A percentile compares a stretch with the other conserved stretches of the same genome.
These are phyloP conservation scores for Chloropsis hardwickii DNA, from an alignment of 2,113 vertebrate species.

Conservation along the genomic window DNA sequence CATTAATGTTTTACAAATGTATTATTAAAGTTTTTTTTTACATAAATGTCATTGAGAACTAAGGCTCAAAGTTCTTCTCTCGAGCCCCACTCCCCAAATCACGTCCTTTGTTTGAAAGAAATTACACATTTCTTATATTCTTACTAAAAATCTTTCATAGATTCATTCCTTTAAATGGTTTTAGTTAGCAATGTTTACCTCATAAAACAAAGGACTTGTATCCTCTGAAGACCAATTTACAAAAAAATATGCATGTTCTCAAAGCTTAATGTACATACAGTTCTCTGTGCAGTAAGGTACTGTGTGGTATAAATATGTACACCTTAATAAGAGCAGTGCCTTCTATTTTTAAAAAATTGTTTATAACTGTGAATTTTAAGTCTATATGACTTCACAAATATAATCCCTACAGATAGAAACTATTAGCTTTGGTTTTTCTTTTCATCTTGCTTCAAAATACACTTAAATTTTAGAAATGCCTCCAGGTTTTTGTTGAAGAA, in stretches of 20 bases:
- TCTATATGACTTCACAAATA: background rate
- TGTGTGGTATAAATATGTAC: background rate
- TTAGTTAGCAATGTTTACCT: constrained; percentile 41
- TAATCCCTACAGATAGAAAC: background rate
- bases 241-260: background rate
- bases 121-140: constrained; percentile 26
- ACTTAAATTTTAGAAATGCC: background rate
- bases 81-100: background rate
- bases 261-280: background rate
- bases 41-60: background rate
- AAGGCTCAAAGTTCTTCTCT: background rate
- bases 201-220: constrained; percentile 53
- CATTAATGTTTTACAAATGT: background rate
- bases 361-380: constrained; percentile 53
- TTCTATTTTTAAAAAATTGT: background rate
- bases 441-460: constrained; percentile 29
- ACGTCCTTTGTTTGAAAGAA: background rate
- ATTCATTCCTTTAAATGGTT: constrained; percentile 10
- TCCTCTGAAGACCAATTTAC: constrained; percentile 23
- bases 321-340: background rate
- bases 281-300: background rate
- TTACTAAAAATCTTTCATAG: constrained; percentile 14
- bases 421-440: background rate
- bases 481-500: background rate
- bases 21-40: background rate